phyloP scores from a whole-genome alignment of 2,797 vertebrate genomes.

The Enteromius thamalakanensis region DNA sequence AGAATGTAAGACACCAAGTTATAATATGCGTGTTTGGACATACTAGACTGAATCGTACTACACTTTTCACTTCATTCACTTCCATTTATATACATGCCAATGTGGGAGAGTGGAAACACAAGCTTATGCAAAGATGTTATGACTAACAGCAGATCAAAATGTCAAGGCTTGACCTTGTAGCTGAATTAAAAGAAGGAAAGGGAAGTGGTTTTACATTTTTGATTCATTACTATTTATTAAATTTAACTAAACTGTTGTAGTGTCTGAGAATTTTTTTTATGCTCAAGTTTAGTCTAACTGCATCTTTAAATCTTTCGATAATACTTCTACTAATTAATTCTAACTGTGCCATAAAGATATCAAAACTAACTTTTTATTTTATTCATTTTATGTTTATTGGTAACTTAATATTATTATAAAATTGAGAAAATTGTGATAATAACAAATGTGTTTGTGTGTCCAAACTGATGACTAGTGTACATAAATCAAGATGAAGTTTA shows the following conservation, averaged over 20 bases:
- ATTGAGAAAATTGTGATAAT: background rate
- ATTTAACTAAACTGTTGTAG: too few species aligned
- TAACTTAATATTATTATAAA: background rate
- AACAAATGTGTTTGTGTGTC: background rate
- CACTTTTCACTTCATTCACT: background rate
- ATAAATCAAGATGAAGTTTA: background rate
- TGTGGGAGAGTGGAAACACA: background rate
- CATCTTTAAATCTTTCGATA: background rate
- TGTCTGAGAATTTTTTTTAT: background rate
- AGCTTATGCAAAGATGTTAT: background rate
- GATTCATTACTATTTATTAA: background rate
- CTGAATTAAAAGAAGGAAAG: background rate
- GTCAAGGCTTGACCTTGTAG: background rate
- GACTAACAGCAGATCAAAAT: background rate
- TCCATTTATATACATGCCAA: background rate
- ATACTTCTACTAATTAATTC: background rate
- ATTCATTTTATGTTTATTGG: background rate
- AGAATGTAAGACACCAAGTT: background rate
- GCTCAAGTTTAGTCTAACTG: background rate
- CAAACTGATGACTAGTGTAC: background rate
- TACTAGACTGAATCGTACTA: background rate
- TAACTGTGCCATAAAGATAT: background rate
- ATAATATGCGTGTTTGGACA: background rate
- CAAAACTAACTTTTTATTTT: background rate
- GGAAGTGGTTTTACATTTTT: background rate